A percentile compares a stretch with the other conserved stretches of the same genome.
Evolutionary conservation across 1,140 invertebrate genomes (phyloP).

Genomic region (Zaprionus nigranus): DNA sequence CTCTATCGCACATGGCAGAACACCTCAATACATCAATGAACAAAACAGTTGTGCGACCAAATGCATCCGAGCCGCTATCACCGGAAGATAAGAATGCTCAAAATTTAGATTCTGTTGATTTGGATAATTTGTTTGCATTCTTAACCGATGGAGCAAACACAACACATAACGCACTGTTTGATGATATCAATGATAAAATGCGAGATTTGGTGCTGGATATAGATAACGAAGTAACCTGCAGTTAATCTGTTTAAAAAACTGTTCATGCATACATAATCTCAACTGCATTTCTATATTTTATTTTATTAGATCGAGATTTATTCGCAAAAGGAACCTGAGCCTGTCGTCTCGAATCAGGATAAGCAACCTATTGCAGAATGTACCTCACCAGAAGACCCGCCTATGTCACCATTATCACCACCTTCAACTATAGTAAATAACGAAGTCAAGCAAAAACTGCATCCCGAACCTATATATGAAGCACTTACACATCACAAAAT

Average conservation of each 20-base stretch:
- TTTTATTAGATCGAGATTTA: constrained; percentile 48
- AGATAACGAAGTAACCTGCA: constrained; percentile 87
- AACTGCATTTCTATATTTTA: constrained; percentile 6
- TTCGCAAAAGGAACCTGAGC: constrained; percentile 32
- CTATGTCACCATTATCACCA: constrained; percentile 88
- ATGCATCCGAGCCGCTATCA: constrained; percentile 7
- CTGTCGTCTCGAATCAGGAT: constrained; percentile 4
- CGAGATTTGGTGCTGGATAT: constrained; percentile 92
- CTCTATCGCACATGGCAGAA: constrained; percentile 90
- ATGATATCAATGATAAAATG: constrained; percentile 94
- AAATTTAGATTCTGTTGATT: constrained; percentile 90
- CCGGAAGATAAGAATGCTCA: constrained; percentile 64
- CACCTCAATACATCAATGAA: constrained; percentile 88
- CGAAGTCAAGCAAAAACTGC: constrained; percentile 3
- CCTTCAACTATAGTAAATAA: constrained; percentile 21
- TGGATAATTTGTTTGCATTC: constrained; percentile 97
- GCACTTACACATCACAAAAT: constrained; percentile 85
- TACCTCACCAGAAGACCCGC: constrained; percentile 90
- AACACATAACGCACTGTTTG: constrained; percentile 88
- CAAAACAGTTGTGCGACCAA: constrained; percentile 18
- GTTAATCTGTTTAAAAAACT: background rate
- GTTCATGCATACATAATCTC: background rate
- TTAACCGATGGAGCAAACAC: constrained; percentile 90
- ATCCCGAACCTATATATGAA: constrained; percentile 92
- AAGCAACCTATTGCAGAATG: constrained; percentile 84